Percentiles rank a stretch among this genome's conserved stretches.
These are phyloP conservation scores for Phaedon cochleariae DNA, from an alignment of 2,888 invertebrate species.

Conservation along the genomic window DNA sequence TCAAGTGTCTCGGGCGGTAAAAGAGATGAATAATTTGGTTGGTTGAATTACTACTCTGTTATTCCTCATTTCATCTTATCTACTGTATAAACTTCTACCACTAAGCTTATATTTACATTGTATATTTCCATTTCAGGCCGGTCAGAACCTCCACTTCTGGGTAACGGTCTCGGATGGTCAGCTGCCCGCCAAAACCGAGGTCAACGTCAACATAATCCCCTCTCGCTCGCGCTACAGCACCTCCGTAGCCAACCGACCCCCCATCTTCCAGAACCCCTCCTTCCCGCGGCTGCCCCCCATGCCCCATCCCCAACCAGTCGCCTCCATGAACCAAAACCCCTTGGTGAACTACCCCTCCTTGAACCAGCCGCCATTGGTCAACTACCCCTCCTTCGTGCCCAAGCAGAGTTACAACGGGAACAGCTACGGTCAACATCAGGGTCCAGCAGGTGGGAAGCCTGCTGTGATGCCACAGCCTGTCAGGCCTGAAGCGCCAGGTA, in stretches of 20 bases:
- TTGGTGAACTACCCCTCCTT: conserved; percentile 40
- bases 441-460: not conserved
- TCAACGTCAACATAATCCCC: conserved; percentile 70
- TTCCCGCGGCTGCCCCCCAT: conserved; percentile 45
- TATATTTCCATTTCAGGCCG: conserved; percentile 72
- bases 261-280: conserved; percentile 35
- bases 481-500: not conserved
- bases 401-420: not conserved
- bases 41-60: too few relatives aligned
- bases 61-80: too few relatives aligned
- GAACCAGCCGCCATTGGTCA: conserved; percentile 52
- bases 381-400: conserved; percentile 24
- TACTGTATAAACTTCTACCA: too few relatives aligned
- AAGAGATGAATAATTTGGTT: too few relatives aligned
- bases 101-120: too few relatives aligned
- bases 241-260: conserved; percentile 45
- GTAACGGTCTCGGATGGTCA: conserved; percentile 75
- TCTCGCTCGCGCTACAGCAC: conserved; percentile 46
- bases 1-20: conserved; percentile 59
- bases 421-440: not conserved
- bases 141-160: conserved; percentile 72
- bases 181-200: conserved; percentile 72
- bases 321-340: conserved; percentile 50
- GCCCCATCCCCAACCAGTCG: conserved; percentile 37
- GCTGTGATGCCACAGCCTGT: not conserved